Conservation (phyloP, 2,888 invertebrate genomes). For the Hartigia nigra region DNA sequence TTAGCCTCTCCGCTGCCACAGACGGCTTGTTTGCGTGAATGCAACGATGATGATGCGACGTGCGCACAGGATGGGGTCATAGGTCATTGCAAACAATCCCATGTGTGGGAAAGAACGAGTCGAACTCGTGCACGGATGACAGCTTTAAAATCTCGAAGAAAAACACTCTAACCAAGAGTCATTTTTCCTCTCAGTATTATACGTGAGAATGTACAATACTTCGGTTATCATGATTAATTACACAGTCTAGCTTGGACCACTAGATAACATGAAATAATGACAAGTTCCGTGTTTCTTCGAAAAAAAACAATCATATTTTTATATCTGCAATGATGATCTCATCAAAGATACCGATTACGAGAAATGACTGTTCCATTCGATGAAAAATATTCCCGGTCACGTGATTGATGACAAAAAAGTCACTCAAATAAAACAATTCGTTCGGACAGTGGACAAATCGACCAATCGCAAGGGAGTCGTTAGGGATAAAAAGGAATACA, state of each 20-base stretch:
- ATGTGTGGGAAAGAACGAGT: conserved; percentile 60
- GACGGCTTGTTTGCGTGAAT: conserved; percentile 51
- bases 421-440: neutral
- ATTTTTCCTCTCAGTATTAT: neutral
- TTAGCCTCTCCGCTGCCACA: conserved; percentile 30
- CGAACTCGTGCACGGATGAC: conserved; percentile 23
- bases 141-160: neutral
- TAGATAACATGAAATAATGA: too few relatives aligned
- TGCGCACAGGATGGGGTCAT: conserved; percentile 53
- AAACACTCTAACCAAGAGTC: neutral
- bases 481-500: neutral
- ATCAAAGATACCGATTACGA: neutral
- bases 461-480: neutral
- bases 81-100: conserved; percentile 63
- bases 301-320: neutral
- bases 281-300: neutral
- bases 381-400: neutral
- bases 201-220: too few relatives aligned
- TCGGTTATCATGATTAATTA: neutral
- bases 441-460: neutral
- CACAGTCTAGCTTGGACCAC: too few relatives aligned
- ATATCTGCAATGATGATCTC: neutral
- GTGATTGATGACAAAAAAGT: neutral
- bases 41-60: conserved; percentile 59
- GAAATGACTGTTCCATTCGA: neutral